phyloP scores from a whole-genome alignment of 1,140 invertebrate species.

The Danaus plexippus region DNA sequence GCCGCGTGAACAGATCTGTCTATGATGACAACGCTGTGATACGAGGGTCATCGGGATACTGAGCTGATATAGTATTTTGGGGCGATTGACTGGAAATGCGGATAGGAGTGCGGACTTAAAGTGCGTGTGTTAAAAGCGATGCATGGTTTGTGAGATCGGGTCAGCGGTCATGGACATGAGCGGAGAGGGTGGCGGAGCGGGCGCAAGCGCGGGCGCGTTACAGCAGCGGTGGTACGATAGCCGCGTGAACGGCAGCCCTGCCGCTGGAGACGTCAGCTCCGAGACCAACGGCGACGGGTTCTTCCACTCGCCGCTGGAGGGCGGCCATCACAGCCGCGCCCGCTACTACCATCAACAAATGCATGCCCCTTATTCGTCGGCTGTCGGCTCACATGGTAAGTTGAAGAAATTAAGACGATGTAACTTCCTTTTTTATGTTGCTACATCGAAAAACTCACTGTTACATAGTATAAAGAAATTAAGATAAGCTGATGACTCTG shows the following conservation, averaged over 20 bases:
- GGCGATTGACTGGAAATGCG: conserved; percentile 5
- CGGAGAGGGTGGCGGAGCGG: conserved; percentile 53
- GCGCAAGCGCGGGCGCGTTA: conserved; percentile 49
- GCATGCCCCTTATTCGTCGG: conserved; percentile 68
- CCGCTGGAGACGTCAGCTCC: conserved; percentile 53
- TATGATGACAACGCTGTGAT: conserved; percentile 38
- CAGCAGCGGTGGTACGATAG: conserved; percentile 70
- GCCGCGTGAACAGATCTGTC: conserved; percentile 17
- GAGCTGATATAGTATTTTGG: too few relatives aligned
- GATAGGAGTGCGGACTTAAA: conserved; percentile 58
- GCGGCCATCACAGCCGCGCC: conserved; percentile 66
- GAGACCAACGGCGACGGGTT: conserved; percentile 62
- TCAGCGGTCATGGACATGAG: conserved; percentile 67
- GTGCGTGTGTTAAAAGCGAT: conserved; percentile 63
- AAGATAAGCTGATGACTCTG: too few relatives aligned
- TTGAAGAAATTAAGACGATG: conserved; percentile 1
- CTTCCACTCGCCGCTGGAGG: conserved; percentile 69
- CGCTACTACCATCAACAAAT: conserved; percentile 71
- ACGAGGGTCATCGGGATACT: too few relatives aligned
- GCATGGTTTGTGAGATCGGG: conserved; percentile 66
- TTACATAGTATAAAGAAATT: too few relatives aligned
- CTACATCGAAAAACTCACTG: too few relatives aligned
- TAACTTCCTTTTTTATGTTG: too few relatives aligned
- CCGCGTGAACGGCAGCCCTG: conserved; percentile 67
- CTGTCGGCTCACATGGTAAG: conserved; percentile 68